phyloP scores from a whole-genome alignment of 2,888 invertebrate genomes.

The Clusia tigrina region DNA sequence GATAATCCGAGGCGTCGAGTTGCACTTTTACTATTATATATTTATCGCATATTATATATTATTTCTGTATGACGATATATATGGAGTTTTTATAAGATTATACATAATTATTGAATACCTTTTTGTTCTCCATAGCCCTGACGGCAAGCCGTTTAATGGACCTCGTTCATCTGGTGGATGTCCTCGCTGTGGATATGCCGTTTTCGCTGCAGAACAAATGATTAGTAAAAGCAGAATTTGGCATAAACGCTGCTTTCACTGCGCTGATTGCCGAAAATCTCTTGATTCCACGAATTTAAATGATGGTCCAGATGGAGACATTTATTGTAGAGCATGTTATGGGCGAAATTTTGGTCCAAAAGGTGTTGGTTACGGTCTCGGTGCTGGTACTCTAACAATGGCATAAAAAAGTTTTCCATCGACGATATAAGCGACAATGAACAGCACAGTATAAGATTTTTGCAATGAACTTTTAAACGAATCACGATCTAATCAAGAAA shows the following conservation, averaged over 20 bases:
- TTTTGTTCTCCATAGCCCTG: slow-evolving; percentile 71
- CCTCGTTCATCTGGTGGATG: slow-evolving; percentile 81
- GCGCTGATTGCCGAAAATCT: slow-evolving; percentile 85
- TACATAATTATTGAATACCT: too few relatives aligned
- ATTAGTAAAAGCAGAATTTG: slow-evolving; percentile 90
- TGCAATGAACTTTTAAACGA: too few relatives aligned
- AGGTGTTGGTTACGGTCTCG: slow-evolving; percentile 90
- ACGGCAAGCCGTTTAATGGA: slow-evolving; percentile 77
- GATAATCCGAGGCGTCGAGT: too few relatives aligned
- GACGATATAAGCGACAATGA: too few relatives aligned
- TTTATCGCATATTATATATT: too few relatives aligned
- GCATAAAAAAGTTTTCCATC: slow-evolving; percentile 68
- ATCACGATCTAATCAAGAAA: too few relatives aligned
- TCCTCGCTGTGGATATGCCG: slow-evolving; percentile 87
- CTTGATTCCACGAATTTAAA: slow-evolving; percentile 89
- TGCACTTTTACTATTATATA: too few relatives aligned
- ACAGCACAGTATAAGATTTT: too few relatives aligned
- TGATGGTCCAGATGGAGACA: slow-evolving; percentile 91
- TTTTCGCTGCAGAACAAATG: slow-evolving; percentile 97
- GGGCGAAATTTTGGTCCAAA: slow-evolving; percentile 86
- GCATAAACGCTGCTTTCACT: slow-evolving; percentile 95
- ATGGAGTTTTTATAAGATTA: too few relatives aligned
- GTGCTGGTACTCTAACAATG: slow-evolving; percentile 90
- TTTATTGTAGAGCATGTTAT: slow-evolving; percentile 92
- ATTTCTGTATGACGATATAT: too few relatives aligned